phyloP scores from a whole-genome alignment of 2,113 vertebrate genomes.

The Chelonoidis abingdonii region DNA sequence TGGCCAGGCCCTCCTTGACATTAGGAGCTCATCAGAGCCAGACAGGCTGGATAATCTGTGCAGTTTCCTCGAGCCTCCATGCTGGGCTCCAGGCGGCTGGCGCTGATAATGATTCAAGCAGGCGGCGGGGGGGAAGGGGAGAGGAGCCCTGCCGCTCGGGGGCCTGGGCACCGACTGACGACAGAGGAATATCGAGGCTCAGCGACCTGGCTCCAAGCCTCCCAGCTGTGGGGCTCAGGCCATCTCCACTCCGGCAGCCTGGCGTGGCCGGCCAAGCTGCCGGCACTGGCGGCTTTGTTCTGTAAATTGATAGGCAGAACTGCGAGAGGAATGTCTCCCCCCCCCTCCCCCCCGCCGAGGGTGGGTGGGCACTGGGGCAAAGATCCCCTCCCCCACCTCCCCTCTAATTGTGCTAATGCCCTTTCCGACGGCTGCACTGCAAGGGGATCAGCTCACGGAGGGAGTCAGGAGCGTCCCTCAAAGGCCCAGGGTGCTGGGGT shows the following conservation, averaged over 20 bases:
- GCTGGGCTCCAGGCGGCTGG: background rate
- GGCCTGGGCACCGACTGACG: no score
- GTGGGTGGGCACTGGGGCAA: background rate
- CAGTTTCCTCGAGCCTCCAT: background rate
- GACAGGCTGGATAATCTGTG: background rate
- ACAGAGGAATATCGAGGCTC: background rate
- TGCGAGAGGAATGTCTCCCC: background rate
- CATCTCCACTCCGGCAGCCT: background rate
- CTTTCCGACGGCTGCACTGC: background rate
- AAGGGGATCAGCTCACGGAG: no score
- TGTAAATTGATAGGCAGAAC: background rate
- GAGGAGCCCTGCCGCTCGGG: no score
- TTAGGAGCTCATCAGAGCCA: background rate
- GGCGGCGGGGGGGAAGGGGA: background rate
- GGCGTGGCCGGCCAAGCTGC: background rate
- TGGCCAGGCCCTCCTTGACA: background rate
- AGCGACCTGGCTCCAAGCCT: background rate
- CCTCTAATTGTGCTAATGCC: background rate
- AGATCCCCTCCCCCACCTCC: background rate
- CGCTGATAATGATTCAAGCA: no score
- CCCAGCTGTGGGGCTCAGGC: no score
- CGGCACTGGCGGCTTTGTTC: background rate
- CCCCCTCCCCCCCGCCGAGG: rapidly evolving
- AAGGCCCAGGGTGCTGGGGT: background rate
- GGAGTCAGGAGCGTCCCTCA: background rate